Percentiles rank a stretch among this genome's conserved stretches.
phyloP scores from a whole-genome alignment of 2,113 vertebrate species.

The Pseudorasbora parva region DNA sequence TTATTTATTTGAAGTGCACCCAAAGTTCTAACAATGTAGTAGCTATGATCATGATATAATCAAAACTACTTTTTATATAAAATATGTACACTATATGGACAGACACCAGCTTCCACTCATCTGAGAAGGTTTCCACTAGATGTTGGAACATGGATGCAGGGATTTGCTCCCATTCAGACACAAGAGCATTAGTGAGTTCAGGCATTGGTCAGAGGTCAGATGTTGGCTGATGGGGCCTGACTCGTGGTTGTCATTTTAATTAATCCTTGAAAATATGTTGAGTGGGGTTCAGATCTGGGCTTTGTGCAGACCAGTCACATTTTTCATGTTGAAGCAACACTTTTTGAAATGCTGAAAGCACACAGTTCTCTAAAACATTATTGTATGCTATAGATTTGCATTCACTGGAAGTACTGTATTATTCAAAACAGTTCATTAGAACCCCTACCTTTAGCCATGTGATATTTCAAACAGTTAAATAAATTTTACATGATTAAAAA shows the following conservation, averaged over 20 bases:
- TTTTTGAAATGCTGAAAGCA: not conserved
- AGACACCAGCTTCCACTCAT: not conserved
- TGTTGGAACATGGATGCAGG: not conserved
- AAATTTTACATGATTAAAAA: not conserved
- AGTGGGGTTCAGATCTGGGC: not conserved
- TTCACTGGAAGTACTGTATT: not conserved
- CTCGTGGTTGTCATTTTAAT: slow-evolving; percentile 9
- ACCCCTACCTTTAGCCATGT: not conserved
- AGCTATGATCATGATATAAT: not conserved
- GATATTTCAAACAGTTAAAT: not conserved
- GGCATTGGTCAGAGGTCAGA: slow-evolving; percentile 24
- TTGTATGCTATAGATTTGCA: not conserved
- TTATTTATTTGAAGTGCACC: not conserved
- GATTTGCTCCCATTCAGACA: slow-evolving; percentile 1
- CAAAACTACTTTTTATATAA: not conserved
- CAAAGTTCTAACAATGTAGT: not conserved
- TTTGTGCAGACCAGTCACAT: slow-evolving; percentile 27
- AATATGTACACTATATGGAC: not conserved
- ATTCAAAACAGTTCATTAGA: not conserved
- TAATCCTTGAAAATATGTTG: slow-evolving; percentile 22
- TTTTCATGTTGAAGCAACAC: not conserved
- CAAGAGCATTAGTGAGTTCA: slow-evolving; percentile 25
- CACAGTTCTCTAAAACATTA: not conserved
- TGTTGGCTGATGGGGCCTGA: not conserved
- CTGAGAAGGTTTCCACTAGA: not conserved